Percentiles rank a stretch among this genome's conserved stretches.
These are phyloP conservation scores for Ophioninae sp. DNA, from an alignment of 2,888 invertebrate genomes.

Conservation along the genomic window DNA sequence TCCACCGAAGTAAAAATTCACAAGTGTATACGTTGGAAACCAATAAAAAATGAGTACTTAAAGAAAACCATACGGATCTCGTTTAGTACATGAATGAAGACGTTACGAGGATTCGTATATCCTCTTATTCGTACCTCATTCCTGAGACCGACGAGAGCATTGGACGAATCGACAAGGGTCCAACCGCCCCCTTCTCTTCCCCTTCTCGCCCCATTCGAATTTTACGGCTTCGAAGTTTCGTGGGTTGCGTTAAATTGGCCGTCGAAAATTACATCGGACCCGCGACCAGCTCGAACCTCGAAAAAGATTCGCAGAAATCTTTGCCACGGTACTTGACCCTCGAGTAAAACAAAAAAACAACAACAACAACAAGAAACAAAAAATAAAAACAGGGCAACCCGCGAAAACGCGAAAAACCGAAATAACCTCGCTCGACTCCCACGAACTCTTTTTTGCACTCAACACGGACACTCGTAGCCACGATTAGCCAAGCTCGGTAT, in stretches of 20 bases:
- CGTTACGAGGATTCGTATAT: constrained; percentile 11
- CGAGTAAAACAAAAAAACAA: constrained; percentile 8
- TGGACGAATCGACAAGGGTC: constrained; percentile 28
- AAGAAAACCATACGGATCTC: too few species aligned
- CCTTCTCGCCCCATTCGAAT: constrained; percentile 23
- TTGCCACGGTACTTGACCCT: constrained; percentile 46
- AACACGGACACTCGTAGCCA: constrained; percentile 6
- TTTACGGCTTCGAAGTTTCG: constrained; percentile 55
- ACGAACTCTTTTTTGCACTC: constrained; percentile 41
- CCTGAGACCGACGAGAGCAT: constrained; percentile 32
- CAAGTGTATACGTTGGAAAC: too few species aligned
- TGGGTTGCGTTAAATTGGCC: constrained; percentile 56
- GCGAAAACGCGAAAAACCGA: not conserved
- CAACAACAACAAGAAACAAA: constrained; percentile 3
- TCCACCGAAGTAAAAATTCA: too few species aligned
- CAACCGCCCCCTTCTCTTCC: not conserved
- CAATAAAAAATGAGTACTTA: too few species aligned
- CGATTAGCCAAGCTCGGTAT: constrained; percentile 31
- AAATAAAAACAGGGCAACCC: too few species aligned
- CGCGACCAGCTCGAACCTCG: not conserved
- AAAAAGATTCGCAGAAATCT: constrained; percentile 56
- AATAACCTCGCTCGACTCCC: constrained; percentile 48
- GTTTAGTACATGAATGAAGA: constrained; percentile 7
- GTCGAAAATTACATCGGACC: constrained; percentile 50
- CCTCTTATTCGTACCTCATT: not conserved